Evolutionary conservation across 2,113 vertebrate species (phyloP), one percentile per base, ranked within the genome.

Genomic region (Pardalotus punctatus): DNA sequence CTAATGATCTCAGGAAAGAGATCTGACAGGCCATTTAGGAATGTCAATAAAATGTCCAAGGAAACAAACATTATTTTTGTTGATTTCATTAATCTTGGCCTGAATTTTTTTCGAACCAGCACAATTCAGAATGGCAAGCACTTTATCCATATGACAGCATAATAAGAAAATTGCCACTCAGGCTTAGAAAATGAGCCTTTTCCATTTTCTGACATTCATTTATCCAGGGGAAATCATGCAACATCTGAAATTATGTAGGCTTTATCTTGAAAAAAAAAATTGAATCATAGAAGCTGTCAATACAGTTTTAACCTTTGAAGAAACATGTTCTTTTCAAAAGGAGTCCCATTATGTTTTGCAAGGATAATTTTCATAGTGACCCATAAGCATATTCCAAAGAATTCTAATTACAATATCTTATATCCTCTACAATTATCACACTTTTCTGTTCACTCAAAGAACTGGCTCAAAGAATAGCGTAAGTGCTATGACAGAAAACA

Each of bases 91-190:
- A 97, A 97, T 97, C 96, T 97, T 94, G 66, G 57, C 76, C 86
- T 56, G 96, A 93, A 28, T 47, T 96, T 54, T 90, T 97, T 77
- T 65, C 70, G 53, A 97, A 85, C 61, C 91, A 93, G 91, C 12
- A 83, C 42, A 92, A 70, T 87, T 94, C 91, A 90, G 69, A 96
- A 94, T 62, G 51, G 60, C 88, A 93, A 93, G 72, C 76, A 90
- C 89, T 98, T 97, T 92, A 96, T 97, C 92, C 91, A 83, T 81
- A 88, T 95, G 97, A 97, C 95, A 98, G 81, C 84, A 47, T 91
- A 97, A 95, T 93, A 97, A 88, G 95, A 97, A 98, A 97, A 97
- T 97, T 96, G 96, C 94, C 94, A 97, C 81, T 97, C 86, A 95
- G 80, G 66, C 80, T 97, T 95, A 91, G 89, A 96, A 97, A 98